Conservation (phyloP, 2,888 invertebrate genomes). For the Macaria notata region DNA sequence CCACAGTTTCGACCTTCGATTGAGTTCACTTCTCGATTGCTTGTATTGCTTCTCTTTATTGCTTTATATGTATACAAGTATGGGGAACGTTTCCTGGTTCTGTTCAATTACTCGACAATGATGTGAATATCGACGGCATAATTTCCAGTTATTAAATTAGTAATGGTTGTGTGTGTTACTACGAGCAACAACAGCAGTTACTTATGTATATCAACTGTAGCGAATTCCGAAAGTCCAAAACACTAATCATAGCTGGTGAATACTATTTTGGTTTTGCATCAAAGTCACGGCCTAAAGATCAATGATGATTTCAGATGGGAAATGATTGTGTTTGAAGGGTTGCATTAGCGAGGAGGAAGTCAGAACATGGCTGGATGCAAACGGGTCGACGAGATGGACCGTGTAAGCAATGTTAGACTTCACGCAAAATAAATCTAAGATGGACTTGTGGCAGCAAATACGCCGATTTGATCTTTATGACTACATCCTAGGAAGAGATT, state of each 20-base stretch:
- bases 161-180: too few relatives aligned
- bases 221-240: too few relatives aligned
- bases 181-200: too few relatives aligned
- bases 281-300: neutral
- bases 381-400: constrained; percentile 52
- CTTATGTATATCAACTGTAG: too few relatives aligned
- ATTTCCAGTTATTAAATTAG: too few relatives aligned
- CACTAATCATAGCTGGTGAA: too few relatives aligned
- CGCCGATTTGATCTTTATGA: too few relatives aligned
- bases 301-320: too few relatives aligned
- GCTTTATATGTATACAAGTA: constrained; percentile 12
- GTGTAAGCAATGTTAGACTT: constrained; percentile 45
- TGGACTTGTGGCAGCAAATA: too few relatives aligned
- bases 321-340: constrained; percentile 29
- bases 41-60: constrained; percentile 15
- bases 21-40: constrained; percentile 21
- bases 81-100: constrained; percentile 8
- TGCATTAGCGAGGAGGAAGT: constrained; percentile 56
- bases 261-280: too few relatives aligned
- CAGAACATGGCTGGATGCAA: constrained; percentile 51
- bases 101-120: constrained; percentile 4
- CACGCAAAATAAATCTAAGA: neutral
- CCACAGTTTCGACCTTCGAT: constrained; percentile 20
- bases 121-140: neutral
- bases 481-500: too few relatives aligned